phyloP scores from a whole-genome alignment of 2,113 vertebrate species.

The Aix galericulata region DNA sequence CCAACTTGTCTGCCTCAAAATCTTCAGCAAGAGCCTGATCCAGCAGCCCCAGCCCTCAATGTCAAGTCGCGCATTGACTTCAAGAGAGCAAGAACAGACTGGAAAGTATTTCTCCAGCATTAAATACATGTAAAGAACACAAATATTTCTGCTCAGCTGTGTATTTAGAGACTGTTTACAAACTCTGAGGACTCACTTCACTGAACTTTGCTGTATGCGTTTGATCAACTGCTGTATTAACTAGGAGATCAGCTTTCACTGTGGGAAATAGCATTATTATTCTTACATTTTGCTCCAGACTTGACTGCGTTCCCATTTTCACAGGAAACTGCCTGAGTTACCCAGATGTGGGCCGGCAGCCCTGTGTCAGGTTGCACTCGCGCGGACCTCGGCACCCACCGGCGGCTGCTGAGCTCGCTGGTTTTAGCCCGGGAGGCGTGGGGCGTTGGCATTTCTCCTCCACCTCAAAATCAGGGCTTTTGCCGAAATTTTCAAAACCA shows the following conservation, averaged over 20 bases:
- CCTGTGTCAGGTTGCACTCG: constrained; percentile 21
- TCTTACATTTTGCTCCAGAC: constrained; percentile 60
- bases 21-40: neutral
- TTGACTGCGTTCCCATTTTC: constrained; percentile 66
- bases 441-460: constrained; percentile 27
- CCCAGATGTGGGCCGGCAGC: constrained; percentile 52
- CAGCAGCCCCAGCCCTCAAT: neutral
- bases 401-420: constrained; percentile 49
- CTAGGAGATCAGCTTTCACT: constrained; percentile 54
- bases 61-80: neutral
- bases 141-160: neutral
- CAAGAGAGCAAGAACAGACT: neutral
- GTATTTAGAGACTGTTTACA: constrained; percentile 40
- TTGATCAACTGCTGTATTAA: constrained; percentile 43
- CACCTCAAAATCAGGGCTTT: constrained; percentile 4
- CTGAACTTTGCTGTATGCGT: neutral
- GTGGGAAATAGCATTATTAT: constrained; percentile 55
- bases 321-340: constrained; percentile 63
- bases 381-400: neutral
- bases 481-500: neutral
- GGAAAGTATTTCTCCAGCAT: neutral
- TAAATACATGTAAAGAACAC: neutral
- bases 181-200: neutral
- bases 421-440: constrained; percentile 10
- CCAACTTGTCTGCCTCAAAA: neutral